Evolutionary conservation across 2,113 vertebrate genomes (phyloP).

Genomic region (Pelodiscus sinensis): DNA sequence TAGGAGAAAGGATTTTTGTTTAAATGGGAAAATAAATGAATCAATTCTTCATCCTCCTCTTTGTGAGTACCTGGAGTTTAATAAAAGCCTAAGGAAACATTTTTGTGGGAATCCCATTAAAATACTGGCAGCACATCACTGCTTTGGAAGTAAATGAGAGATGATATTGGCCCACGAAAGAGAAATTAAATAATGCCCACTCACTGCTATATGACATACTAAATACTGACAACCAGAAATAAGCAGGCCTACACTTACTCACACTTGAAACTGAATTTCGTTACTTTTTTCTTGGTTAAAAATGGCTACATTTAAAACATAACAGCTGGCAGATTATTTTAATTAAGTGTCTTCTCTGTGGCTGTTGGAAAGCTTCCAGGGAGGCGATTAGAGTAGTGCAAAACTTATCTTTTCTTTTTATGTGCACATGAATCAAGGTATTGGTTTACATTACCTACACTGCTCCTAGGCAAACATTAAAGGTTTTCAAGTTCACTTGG

Average conservation of each 20-base stretch:
- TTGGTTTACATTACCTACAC: slow-evolving; percentile 7
- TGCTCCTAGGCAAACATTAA: neutral
- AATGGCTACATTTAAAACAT: too few species aligned
- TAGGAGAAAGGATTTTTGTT: neutral
- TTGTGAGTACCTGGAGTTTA: neutral
- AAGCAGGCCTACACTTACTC: neutral
- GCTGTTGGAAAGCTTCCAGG: slow-evolving; percentile 12
- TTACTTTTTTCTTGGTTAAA: too few species aligned
- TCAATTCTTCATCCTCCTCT: neutral
- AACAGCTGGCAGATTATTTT: slow-evolving; percentile 25
- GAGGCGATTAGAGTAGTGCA: neutral
- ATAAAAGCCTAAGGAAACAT: neutral
- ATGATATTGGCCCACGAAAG: neutral
- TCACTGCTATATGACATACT: neutral
- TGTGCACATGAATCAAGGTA: slow-evolving; percentile 9
- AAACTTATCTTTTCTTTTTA: slow-evolving; percentile 13
- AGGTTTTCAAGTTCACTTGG: neutral
- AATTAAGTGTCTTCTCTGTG: neutral
- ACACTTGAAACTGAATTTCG: slow-evolving; percentile 10
- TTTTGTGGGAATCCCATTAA: neutral
- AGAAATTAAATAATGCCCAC: slow-evolving; percentile 29
- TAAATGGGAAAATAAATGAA: neutral
- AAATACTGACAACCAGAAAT: neutral
- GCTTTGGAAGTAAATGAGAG: neutral
- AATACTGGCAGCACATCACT: fast-evolving